Base-by-base conservation (phyloP, 2,113 vertebrate species). In the Pholis gunnellus region DNA sequence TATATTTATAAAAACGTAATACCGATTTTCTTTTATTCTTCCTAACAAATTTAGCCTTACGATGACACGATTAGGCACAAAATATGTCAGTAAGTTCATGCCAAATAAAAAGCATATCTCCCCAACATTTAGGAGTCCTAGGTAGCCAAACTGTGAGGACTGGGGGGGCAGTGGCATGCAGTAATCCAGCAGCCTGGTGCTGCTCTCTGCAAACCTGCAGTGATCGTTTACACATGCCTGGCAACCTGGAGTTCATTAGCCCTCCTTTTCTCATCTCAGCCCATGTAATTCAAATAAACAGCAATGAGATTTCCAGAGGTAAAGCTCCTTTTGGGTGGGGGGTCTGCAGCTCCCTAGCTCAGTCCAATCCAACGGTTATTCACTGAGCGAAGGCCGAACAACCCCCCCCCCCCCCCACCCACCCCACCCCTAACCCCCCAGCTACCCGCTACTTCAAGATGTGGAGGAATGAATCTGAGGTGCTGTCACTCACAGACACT, bases 1-100 rank as follows among this genome's bases (percentile, higher is more conserved):
- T 98, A 99, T 98, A 98, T 98, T 98, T 98, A 98, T 98, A 98
- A 96, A 96, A 96, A 96, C 11, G 38, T 86, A 78, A 82, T 83
- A 76, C 38, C 22, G 69, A 57, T 18, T 46, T 87, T 66, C 79
- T 22, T 17, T 15, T 1, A 57, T 84, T 87, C 20, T 85, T 89
- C 79, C 13, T 7, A 27, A 15, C 6, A n/a, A 40, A 48, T 57
- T 67, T 72, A 22, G 8, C 17, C 31, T 74, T 11, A 63, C 20
- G 52, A 44, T 59, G 38, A 59, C 25, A n/a, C n/a, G n/a, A n/a
- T n/a, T 42, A 22, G 69, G 20, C 73, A 63, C 63, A 72, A 20
- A 82, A 66, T 57, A 68, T 83, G 75, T 65, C 75, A 85, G 66
- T 50, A 78, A 85, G 82, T 84, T 84, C 75, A 82, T 78, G 75